Evolutionary conservation across 2,888 invertebrate species (phyloP).

Genomic region (Dioctria linearis): DNA sequence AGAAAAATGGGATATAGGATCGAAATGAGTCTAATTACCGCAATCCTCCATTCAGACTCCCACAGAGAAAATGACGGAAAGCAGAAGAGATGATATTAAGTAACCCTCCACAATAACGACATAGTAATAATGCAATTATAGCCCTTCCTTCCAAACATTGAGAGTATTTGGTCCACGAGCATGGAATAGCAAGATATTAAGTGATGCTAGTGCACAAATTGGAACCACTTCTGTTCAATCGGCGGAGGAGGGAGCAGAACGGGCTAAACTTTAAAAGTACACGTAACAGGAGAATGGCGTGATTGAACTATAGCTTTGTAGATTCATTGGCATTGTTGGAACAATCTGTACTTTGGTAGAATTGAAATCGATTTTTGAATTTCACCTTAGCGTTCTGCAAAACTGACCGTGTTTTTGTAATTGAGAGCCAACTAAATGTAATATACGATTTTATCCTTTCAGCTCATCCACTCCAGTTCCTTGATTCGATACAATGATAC

Average conservation of each 20-base stretch:
- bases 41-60: background rate
- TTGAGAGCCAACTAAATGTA: constrained; percentile 25
- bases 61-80: background rate
- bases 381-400: background rate
- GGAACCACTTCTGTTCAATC: background rate
- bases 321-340: background rate
- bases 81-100: background rate
- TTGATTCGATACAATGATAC: constrained; percentile 73
- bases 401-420: background rate
- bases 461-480: constrained; percentile 73
- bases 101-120: constrained; percentile 41
- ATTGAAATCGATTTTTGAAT: constrained; percentile 18
- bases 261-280: background rate
- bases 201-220: constrained; percentile 1
- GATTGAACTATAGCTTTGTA: background rate
- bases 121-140: constrained; percentile 53
- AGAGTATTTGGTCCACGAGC: background rate
- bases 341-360: background rate
- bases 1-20: constrained; percentile 10
- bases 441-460: constrained; percentile 59
- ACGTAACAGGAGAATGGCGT: background rate
- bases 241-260: background rate
- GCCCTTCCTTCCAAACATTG: background rate
- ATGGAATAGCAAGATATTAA: background rate
- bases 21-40: background rate